Evolutionary conservation across 2,888 invertebrate genomes (phyloP).

Genomic region (Lasioglossum morio): DNA sequence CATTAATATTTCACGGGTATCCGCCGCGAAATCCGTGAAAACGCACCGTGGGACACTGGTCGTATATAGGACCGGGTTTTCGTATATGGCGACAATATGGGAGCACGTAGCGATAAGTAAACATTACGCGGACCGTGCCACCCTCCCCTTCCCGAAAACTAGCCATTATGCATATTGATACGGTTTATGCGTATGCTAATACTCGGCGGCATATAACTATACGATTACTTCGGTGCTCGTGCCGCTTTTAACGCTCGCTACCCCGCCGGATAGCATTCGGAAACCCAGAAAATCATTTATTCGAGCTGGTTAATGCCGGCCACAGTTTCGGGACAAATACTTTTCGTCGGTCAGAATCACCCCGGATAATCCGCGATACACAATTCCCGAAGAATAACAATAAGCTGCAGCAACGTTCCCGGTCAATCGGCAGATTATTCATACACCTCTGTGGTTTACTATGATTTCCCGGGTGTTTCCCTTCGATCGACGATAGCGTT

Average conservation of each 20-base stretch:
- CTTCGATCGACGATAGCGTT: neutral
- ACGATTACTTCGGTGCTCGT: slow-evolving; percentile 51
- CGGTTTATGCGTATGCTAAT: slow-evolving; percentile 62
- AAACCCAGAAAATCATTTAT: slow-evolving; percentile 33
- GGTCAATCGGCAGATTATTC: slow-evolving; percentile 3
- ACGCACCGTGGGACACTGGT: neutral
- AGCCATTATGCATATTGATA: slow-evolving; percentile 63
- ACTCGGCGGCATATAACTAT: slow-evolving; percentile 57
- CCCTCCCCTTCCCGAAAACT: slow-evolving; percentile 39
- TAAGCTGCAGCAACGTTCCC: neutral
- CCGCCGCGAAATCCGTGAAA: slow-evolving; percentile 1
- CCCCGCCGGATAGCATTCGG: slow-evolving; percentile 12
- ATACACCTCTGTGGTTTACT: neutral
- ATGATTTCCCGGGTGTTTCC: slow-evolving; percentile 3
- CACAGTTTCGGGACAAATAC: neutral
- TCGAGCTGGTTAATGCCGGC: slow-evolving; percentile 18
- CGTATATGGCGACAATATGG: slow-evolving; percentile 37
- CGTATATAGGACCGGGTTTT: neutral
- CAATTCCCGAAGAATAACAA: slow-evolving; percentile 16
- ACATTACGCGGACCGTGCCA: slow-evolving; percentile 42
- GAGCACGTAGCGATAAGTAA: slow-evolving; percentile 58
- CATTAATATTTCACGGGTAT: slow-evolving; percentile 35
- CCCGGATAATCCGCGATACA: slow-evolving; percentile 5
- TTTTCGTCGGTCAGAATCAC: slow-evolving; percentile 4
- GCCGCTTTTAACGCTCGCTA: slow-evolving; percentile 27